Conservation (phyloP, 2,888 invertebrate species). For the Nycteola revayana region DNA sequence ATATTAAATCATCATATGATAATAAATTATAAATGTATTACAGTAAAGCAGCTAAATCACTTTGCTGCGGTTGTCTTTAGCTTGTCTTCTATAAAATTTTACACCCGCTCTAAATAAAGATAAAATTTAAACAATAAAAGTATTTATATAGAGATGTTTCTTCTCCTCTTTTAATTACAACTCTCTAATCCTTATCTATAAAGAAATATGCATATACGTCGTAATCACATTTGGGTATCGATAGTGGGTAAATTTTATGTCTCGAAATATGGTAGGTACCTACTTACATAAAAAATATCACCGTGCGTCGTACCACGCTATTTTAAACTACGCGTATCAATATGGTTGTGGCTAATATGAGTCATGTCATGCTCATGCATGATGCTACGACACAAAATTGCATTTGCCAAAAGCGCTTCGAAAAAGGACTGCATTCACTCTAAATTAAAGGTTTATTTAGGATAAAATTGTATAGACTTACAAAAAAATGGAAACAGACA, state of each 20-base stretch:
- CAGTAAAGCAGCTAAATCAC: slow-evolving; percentile 8
- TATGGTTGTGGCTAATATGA: slow-evolving; percentile 10
- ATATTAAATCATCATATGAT: slow-evolving; percentile 10
- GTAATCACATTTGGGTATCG: slow-evolving; percentile 13
- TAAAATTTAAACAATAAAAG: slow-evolving; percentile 13
- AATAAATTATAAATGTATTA: slow-evolving; percentile 14
- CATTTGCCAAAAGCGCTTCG: slow-evolving; percentile 13
- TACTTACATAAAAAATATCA: slow-evolving; percentile 13
- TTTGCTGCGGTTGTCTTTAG: slow-evolving; percentile 9
- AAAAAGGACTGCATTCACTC: slow-evolving; percentile 14
- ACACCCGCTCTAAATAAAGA: slow-evolving; percentile 14
- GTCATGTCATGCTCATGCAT: slow-evolving; percentile 10
- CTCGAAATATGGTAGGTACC: slow-evolving; percentile 13
- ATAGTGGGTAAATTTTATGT: slow-evolving; percentile 13
- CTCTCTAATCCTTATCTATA: slow-evolving; percentile 15
- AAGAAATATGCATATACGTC: slow-evolving; percentile 14
- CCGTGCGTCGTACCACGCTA: slow-evolving; percentile 12
- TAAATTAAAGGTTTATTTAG: slow-evolving; percentile 13
- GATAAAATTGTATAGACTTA: slow-evolving; percentile 13
- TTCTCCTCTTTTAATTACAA: slow-evolving; percentile 13
- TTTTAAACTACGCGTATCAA: slow-evolving; percentile 11
- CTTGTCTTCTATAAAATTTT: slow-evolving; percentile 13
- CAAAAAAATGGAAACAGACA: slow-evolving; percentile 12
- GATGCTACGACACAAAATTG: slow-evolving; percentile 11
- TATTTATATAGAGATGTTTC: slow-evolving; percentile 15